A percentile compares a stretch with the other conserved stretches of the same genome.
Conservation (phyloP, 1,140 invertebrate species). For the Camponotus pennsylvanicus region DNA sequence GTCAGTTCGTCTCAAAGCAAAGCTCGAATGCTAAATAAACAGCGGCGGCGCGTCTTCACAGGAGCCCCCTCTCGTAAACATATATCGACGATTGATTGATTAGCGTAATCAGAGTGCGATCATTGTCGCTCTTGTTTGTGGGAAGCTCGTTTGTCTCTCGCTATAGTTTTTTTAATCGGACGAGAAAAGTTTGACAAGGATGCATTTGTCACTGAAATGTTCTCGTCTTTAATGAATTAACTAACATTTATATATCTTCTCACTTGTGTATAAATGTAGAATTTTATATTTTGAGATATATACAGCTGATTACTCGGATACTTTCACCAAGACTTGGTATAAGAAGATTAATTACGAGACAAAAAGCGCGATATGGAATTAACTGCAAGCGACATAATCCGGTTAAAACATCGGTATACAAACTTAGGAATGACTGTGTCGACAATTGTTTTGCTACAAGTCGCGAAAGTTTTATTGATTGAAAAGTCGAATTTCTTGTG, state of each 20-base stretch:
- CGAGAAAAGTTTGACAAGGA: not conserved
- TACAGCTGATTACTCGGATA: not conserved
- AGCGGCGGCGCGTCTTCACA: conserved; percentile 64
- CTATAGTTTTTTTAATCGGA: not conserved
- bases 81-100: conserved; percentile 72
- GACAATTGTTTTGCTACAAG: conserved; percentile 65
- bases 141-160: not conserved
- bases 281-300: not conserved
- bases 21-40: conserved; percentile 72
- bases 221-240: not conserved
- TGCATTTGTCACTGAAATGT: not conserved
- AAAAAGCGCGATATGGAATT: conserved; percentile 13
- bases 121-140: conserved; percentile 7
- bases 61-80: conserved; percentile 59
- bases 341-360: conserved; percentile 38
- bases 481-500: conserved; percentile 65
- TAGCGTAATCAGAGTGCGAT: conserved; percentile 17
- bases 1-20: conserved; percentile 67
- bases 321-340: not conserved
- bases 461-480: conserved; percentile 72
- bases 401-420: conserved; percentile 62
- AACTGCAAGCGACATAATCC: conserved; percentile 45
- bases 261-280: not conserved
- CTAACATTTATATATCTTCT: not conserved
- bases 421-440: conserved; percentile 59